phyloP scores from a whole-genome alignment of 2,888 invertebrate genomes.

The Pseudococcus viburni region DNA sequence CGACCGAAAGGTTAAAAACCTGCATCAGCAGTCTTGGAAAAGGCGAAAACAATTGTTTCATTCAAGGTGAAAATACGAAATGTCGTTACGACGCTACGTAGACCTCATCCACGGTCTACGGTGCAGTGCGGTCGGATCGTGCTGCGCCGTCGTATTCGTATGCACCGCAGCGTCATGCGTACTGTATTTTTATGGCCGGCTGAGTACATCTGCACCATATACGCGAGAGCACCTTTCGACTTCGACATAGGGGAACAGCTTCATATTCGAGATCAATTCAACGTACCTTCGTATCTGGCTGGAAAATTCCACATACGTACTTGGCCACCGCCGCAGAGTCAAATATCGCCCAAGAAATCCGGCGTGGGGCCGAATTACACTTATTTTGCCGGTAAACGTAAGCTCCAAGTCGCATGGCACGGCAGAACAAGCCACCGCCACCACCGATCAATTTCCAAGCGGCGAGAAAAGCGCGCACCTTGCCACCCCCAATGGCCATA shows the following conservation, averaged over 20 bases:
- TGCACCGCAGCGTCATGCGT: conserved; percentile 32
- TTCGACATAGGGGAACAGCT: background rate
- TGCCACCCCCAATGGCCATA: background rate
- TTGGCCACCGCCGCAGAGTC: background rate
- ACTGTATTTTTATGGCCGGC: conserved; percentile 9
- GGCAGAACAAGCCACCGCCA: background rate
- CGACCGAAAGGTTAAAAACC: conserved; percentile 64
- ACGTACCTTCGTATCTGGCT: no score
- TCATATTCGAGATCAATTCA: no score
- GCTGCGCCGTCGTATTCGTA: background rate
- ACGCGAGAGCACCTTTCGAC: background rate
- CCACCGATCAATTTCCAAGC: conserved; percentile 34
- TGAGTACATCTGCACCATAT: background rate
- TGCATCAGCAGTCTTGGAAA: conserved; percentile 53
- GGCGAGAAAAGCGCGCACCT: conserved; percentile 43
- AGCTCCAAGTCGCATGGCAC: background rate
- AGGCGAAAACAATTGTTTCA: conserved; percentile 64
- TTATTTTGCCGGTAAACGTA: background rate
- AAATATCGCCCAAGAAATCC: background rate
- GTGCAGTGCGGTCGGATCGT: background rate
- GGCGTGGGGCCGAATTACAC: background rate
- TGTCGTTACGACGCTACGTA: conserved; percentile 58
- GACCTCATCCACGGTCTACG: background rate
- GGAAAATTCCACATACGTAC: no score
- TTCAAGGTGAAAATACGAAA: conserved; percentile 64